Evolutionary conservation across 1,140 invertebrate species (phyloP), one percentile per base, ranked within the genome.

Genomic region (Laupala kohalensis): DNA sequence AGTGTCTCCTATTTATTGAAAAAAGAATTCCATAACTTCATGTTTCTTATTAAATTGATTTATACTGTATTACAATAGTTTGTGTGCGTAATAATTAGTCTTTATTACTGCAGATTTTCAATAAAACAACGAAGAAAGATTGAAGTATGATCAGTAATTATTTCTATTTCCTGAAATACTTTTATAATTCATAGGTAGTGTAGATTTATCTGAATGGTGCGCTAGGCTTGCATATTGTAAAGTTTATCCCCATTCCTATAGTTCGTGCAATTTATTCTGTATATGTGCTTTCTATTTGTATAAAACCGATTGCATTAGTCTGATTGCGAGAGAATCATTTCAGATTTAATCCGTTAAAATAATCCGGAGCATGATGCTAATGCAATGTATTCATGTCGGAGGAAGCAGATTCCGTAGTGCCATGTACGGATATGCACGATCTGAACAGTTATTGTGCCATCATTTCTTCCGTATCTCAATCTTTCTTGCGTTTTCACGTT

Each of bases 31-130:
- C 25, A 29, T 65, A 65, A 26, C 29, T 71, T 71, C 70, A 66
- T 71, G 70, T 71, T 71, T 62, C 26, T 66, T 28, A 64, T 65
- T 29, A 71, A 71, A 71, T 71, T 70, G 24, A 64, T 65, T 71
- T 71, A 29, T 71, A 64, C 63, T 71, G 62, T 71, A 71, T 71
- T 71, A 71, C 65, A 66, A 63, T 71, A 71, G 70, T 66, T 71
- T 71, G 70, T 71, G 70, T 71, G 70, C 53, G n/a, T 29, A 29
- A 65, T n/a, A 66, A 30, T n/a, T 64, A n/a, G 25, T 25, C 27
- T 24, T 30, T 71, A 53, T 29, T 65, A 66, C 70, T 65, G 64
- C 70, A 53, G 70, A 53, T 53, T 53, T 53, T 53, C 37, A 53
- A 53, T 53, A 53, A 53, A 53, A 53, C 37, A 19, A 19, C 37